phyloP scores from a whole-genome alignment of 2,113 vertebrate species.

The Morone saxatilis region DNA sequence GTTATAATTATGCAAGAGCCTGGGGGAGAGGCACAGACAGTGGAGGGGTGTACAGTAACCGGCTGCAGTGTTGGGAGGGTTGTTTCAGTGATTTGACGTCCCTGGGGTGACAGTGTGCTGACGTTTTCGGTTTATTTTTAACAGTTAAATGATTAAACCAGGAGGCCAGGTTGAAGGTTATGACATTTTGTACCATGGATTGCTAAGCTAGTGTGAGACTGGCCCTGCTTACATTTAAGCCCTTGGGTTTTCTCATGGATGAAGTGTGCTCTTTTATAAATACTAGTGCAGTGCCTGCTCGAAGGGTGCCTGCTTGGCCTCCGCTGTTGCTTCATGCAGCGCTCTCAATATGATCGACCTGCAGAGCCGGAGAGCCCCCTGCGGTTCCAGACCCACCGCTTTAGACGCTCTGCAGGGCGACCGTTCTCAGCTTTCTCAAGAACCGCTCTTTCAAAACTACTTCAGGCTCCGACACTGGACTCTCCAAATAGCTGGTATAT shows the following conservation, averaged over 20 bases:
- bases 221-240: conserved; percentile 55
- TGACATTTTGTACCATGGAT: conserved; percentile 12
- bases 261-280: neutral
- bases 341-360: too few species aligned
- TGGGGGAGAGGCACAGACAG: too few species aligned
- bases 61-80: neutral
- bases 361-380: too few species aligned
- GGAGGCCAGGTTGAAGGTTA: conserved; percentile 23
- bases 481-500: too few species aligned
- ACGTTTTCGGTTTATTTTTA: conserved; percentile 23
- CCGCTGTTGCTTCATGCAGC: too few species aligned
- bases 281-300: too few species aligned
- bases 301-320: too few species aligned
- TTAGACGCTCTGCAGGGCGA: too few species aligned
- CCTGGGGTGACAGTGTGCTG: neutral
- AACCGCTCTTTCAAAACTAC: too few species aligned
- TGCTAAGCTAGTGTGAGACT: conserved; percentile 28
- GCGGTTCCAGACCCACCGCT: too few species aligned
- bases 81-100: neutral
- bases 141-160: conserved; percentile 19
- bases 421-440: too few species aligned
- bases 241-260: conserved; percentile 33
- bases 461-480: too few species aligned
- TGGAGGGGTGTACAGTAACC: neutral
- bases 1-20: neutral